Conservation (phyloP, 1,140 invertebrate species). For the Pentalonia nigronervosa region DNA sequence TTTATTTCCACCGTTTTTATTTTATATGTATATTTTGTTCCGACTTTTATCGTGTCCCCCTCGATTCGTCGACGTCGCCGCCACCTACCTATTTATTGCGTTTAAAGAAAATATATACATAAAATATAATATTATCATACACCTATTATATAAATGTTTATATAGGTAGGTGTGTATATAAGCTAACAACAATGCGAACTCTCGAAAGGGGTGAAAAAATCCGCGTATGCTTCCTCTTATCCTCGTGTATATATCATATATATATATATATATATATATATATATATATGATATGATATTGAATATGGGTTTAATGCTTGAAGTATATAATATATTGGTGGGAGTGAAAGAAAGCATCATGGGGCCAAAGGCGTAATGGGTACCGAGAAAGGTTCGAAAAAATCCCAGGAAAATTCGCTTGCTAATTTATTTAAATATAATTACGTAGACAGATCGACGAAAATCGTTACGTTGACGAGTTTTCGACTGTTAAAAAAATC, state of each 20-base stretch:
- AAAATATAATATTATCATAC: background rate
- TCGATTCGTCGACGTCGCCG: background rate
- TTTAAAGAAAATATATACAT: background rate
- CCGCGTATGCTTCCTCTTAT: too few relatives aligned
- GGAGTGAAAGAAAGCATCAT: background rate
- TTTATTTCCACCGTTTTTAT: conserved; percentile 24
- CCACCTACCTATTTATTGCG: background rate
- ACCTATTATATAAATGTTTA: background rate
- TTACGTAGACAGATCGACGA: background rate
- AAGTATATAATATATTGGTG: background rate
- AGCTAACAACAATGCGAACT: too few relatives aligned
- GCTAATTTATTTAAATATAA: background rate
- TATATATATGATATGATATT: background rate
- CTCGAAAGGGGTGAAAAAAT: too few relatives aligned
- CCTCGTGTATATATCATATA: too few relatives aligned
- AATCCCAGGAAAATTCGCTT: background rate
- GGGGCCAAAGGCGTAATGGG: background rate
- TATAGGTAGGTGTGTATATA: too few relatives aligned
- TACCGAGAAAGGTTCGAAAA: background rate
- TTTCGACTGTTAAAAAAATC: background rate
- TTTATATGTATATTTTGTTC: background rate
- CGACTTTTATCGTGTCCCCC: background rate
- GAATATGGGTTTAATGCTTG: background rate
- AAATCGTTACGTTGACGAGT: background rate
- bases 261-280: background rate